Evolutionary conservation across 1,140 invertebrate genomes (phyloP).

Genomic region (Hormaphis cornu): DNA sequence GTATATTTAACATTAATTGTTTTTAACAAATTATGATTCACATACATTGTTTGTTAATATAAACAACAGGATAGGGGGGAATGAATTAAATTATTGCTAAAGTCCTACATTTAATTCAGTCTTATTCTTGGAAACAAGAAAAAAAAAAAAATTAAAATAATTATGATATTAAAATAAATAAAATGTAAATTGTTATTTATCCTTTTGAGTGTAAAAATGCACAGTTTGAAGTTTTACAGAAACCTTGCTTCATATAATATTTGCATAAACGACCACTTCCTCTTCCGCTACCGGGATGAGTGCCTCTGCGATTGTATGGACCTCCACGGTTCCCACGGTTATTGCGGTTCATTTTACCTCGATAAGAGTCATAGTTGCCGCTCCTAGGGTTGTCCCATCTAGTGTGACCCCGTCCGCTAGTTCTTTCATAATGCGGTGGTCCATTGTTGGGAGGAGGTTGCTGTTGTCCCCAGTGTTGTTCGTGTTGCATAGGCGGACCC

Average conservation of each 20-base stretch:
- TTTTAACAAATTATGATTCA: neutral
- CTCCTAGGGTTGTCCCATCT: slow-evolving; percentile 26
- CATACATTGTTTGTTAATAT: neutral
- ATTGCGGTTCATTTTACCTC: slow-evolving; percentile 27
- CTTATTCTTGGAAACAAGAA: slow-evolving; percentile 20
- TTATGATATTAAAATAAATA: neutral
- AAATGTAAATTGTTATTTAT: neutral
- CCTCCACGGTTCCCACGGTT: slow-evolving; percentile 9
- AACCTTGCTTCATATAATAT: slow-evolving; percentile 25
- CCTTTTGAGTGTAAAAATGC: slow-evolving; percentile 25
- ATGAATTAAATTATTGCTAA: slow-evolving; percentile 5
- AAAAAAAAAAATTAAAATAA: neutral
- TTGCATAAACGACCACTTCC: neutral
- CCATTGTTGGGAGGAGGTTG: slow-evolving; percentile 6
- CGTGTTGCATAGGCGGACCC: slow-evolving; percentile 15
- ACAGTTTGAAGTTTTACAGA: slow-evolving; percentile 27
- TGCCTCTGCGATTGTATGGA: neutral
- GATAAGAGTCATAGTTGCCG: slow-evolving; percentile 13
- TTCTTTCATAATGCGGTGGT: neutral
- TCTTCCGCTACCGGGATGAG: slow-evolving; percentile 18
- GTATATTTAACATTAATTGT: slow-evolving; percentile 1
- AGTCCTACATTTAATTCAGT: slow-evolving; percentile 19
- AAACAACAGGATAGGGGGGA: neutral
- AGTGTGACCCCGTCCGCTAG: neutral
- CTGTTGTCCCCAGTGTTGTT: slow-evolving; percentile 18